phyloP scores from a whole-genome alignment of 2,113 vertebrate genomes.

The Trochalopteron elliotii region DNA sequence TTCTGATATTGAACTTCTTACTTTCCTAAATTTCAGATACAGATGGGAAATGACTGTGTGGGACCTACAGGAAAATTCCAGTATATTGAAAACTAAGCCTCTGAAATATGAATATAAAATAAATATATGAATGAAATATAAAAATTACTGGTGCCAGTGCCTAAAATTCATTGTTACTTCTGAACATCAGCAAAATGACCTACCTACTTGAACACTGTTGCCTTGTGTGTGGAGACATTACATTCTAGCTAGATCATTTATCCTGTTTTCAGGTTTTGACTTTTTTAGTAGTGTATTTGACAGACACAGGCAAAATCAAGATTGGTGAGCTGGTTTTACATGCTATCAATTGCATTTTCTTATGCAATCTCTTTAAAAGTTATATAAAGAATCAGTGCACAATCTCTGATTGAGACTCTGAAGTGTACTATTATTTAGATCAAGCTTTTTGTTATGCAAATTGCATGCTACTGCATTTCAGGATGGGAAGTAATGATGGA shows the following conservation, averaged over 20 bases:
- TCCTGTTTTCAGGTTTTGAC: not conserved
- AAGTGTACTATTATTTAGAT: not conserved
- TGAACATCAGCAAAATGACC: not conserved
- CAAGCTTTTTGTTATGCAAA: slow-evolving; percentile 11
- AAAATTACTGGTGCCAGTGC: not conserved
- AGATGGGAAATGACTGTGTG: not conserved
- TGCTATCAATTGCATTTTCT: not conserved
- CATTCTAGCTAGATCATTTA: not conserved
- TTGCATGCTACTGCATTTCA: not conserved
- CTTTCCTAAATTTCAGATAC: not conserved
- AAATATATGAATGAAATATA: not conserved
- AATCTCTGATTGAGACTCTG: not conserved
- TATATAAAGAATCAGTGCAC: not conserved
- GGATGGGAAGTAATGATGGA: not conserved
- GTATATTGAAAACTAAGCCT: not conserved
- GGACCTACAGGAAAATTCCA: not conserved
- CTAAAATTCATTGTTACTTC: not conserved
- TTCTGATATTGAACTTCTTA: not conserved
- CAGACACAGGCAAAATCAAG: not conserved
- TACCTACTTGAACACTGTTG: not conserved
- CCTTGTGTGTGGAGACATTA: not conserved
- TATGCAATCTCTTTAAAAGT: not conserved
- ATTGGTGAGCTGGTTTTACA: not conserved
- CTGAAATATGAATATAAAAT: not conserved
- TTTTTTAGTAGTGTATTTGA: not conserved